These are phyloP conservation scores for Melanotaenia maccullochi DNA, from an alignment of 2,797 vertebrate species.

Conservation along the genomic window DNA sequence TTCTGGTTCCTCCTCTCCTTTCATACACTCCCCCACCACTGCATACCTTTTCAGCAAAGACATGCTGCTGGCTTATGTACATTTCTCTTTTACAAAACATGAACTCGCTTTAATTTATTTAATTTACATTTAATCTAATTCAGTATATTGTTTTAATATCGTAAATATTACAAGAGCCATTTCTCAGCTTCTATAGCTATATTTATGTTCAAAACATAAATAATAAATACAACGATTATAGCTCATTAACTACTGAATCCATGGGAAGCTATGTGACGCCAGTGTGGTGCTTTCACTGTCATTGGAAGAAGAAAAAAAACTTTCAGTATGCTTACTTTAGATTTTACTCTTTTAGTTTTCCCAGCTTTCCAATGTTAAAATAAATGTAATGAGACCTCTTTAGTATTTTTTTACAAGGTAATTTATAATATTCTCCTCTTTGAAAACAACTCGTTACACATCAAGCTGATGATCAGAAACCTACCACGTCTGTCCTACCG, in stretches of 20 bases:
- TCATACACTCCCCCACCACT: constrained; percentile 3
- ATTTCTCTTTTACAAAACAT: background rate
- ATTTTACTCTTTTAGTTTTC: background rate
- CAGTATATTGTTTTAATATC: background rate
- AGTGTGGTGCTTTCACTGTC: too few relatives aligned
- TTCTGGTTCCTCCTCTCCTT: background rate
- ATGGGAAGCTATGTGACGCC: background rate
- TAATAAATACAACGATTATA: background rate
- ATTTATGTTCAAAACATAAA: background rate
- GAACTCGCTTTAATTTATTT: background rate
- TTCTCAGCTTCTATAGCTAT: too few relatives aligned
- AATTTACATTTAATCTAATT: background rate
- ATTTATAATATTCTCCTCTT: too few relatives aligned
- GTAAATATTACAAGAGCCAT: background rate
- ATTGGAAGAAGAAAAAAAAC: background rate
- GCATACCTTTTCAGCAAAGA: constrained; percentile 23
- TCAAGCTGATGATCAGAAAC: too few relatives aligned
- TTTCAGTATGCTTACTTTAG: background rate
- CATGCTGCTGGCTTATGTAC: background rate
- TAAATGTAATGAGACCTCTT: background rate
- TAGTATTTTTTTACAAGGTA: too few relatives aligned
- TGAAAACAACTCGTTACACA: too few relatives aligned
- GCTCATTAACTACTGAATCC: background rate
- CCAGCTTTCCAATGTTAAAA: too few relatives aligned
- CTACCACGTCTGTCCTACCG: too few relatives aligned